phyloP scores from a whole-genome alignment of 2,888 invertebrate species.

The Athalia cordata region DNA sequence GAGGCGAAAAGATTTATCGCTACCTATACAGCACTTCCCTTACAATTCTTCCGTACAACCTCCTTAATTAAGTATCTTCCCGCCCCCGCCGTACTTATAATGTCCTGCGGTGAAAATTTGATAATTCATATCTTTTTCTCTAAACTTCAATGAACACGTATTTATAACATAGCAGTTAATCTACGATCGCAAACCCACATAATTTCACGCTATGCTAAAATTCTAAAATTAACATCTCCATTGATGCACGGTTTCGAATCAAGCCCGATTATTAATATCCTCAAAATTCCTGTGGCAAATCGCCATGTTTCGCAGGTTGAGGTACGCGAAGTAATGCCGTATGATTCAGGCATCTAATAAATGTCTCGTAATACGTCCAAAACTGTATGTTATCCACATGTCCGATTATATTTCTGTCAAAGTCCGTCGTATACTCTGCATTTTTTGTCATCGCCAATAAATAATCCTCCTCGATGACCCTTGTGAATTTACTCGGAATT shows the following conservation, averaged over 20 bases:
- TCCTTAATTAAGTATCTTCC: too few species aligned
- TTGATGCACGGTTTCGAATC: slow-evolving; percentile 6
- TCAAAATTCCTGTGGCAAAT: slow-evolving; percentile 19
- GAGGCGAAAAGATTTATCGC: not conserved
- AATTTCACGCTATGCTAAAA: not conserved
- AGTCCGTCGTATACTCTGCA: not conserved
- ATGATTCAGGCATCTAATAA: slow-evolving; percentile 27
- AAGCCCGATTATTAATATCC: slow-evolving; percentile 4
- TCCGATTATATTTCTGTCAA: not conserved
- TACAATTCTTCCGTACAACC: too few species aligned
- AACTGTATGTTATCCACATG: not conserved
- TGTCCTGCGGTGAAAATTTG: too few species aligned
- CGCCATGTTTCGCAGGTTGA: slow-evolving; percentile 11
- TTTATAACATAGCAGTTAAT: too few species aligned
- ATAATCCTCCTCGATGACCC: too few species aligned
- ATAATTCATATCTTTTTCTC: too few species aligned
- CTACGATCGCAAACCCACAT: too few species aligned
- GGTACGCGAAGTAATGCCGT: not conserved
- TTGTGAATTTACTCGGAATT: too few species aligned
- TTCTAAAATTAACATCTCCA: not conserved
- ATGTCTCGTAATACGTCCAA: slow-evolving; percentile 9
- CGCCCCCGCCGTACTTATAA: too few species aligned
- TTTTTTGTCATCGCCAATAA: not conserved
- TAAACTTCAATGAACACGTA: too few species aligned
- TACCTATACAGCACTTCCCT: too few species aligned